These are phyloP conservation scores for Diplosoma virens DNA, from an alignment of 23 tunicate species.

Conservation along the genomic window DNA sequence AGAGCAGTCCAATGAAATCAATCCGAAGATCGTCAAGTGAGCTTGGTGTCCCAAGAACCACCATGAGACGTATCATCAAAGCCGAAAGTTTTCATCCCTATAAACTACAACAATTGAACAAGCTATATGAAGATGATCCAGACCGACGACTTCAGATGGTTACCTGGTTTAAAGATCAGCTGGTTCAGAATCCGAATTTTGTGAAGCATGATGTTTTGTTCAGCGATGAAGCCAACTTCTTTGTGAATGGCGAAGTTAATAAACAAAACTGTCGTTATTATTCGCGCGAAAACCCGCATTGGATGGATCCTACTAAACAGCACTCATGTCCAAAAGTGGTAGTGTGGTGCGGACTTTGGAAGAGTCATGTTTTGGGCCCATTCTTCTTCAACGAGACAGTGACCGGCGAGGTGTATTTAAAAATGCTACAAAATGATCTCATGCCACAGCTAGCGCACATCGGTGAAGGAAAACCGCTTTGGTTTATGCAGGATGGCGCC, in stretches of 20 bases:
- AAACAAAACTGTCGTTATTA: slow-evolving; percentile 20
- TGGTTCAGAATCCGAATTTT: slow-evolving; percentile 12
- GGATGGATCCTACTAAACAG: slow-evolving; percentile 17
- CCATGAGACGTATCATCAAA: slow-evolving; percentile 19
- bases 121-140: slow-evolving; percentile 16
- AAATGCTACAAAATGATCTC: slow-evolving; percentile 14
- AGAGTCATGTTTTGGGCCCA: slow-evolving; percentile 15
- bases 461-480: slow-evolving; percentile 15
- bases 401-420: slow-evolving; percentile 2
- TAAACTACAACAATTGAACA: slow-evolving; percentile 12
- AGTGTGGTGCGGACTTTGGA: slow-evolving; percentile 11
- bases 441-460: slow-evolving; percentile 2
- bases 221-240: slow-evolving; percentile 18
- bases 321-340: slow-evolving; percentile 14
- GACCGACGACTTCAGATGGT: slow-evolving; percentile 24
- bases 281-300: slow-evolving; percentile 21
- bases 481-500: not conserved
- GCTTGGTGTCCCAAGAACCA: slow-evolving; percentile 16
- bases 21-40: slow-evolving; percentile 6
- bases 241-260: slow-evolving; percentile 13
- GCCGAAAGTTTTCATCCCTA: slow-evolving; percentile 17
- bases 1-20: slow-evolving; percentile 6
- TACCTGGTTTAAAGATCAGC: slow-evolving; percentile 16
- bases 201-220: slow-evolving; percentile 10
- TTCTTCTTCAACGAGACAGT: slow-evolving; percentile 2